A percentile compares a stretch with the other conserved stretches of the same genome.
Evolutionary conservation across 1,140 invertebrate species (phyloP).

Genomic region (Pachyrhynchus sulphureomaculatus): DNA sequence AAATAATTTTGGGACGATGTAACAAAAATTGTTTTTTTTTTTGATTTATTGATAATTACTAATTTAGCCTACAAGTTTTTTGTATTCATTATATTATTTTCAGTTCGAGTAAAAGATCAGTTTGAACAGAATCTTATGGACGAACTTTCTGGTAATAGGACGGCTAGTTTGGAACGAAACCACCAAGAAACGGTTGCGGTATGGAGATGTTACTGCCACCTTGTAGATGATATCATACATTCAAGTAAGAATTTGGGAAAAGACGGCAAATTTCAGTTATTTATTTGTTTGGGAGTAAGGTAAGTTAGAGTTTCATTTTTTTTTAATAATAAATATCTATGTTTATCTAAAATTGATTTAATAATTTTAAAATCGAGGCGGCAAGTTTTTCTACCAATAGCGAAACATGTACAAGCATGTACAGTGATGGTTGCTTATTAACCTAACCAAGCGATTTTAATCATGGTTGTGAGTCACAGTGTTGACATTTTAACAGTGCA

Average conservation of each 20-base stretch:
- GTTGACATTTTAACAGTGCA: too few relatives aligned
- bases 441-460: too few relatives aligned
- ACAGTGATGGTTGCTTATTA: too few relatives aligned
- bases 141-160: constrained; percentile 54
- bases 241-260: constrained; percentile 88
- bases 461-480: too few relatives aligned
- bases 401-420: too few relatives aligned
- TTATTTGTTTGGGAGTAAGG: constrained; percentile 89
- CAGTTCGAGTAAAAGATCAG: constrained; percentile 82
- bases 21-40: too few relatives aligned
- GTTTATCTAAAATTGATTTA: too few relatives aligned
- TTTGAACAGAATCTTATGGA: constrained; percentile 74
- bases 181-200: constrained; percentile 66
- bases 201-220: constrained; percentile 74
- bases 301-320: constrained; percentile 54
- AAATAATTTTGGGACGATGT: too few relatives aligned
- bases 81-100: constrained; percentile 44
- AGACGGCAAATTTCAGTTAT: constrained; percentile 97
- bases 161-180: constrained; percentile 53
- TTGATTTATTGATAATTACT: too few relatives aligned
- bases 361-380: too few relatives aligned
- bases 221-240: constrained; percentile 81
- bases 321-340: too few relatives aligned
- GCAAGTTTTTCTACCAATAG: too few relatives aligned
- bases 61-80: not conserved